Evolutionary conservation across 2,113 vertebrate species (phyloP).

Genomic region (Hippolais icterina): DNA sequence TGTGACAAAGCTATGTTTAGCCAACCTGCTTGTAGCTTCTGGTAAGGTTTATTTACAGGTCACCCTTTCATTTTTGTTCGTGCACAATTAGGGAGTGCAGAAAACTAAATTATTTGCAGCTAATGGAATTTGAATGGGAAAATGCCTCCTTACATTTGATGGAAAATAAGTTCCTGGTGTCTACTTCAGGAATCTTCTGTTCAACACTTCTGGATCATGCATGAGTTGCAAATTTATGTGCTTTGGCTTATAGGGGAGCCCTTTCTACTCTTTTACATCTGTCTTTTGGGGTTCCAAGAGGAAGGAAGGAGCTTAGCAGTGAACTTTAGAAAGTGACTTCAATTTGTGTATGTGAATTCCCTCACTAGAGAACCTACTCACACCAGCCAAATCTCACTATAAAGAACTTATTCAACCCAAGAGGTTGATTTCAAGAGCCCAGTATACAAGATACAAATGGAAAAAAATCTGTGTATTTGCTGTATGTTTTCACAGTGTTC

Average conservation of each 20-base stretch:
- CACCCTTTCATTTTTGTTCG: not conserved
- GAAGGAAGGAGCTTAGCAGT: not conserved
- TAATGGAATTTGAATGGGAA: not conserved
- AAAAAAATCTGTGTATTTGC: not conserved
- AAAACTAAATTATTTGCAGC: not conserved
- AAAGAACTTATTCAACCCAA: not conserved
- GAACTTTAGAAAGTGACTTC: not conserved
- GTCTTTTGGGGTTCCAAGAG: not conserved
- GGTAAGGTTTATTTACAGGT: not conserved
- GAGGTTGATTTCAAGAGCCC: conserved; percentile 17
- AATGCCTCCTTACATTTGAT: not conserved
- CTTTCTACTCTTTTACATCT: not conserved
- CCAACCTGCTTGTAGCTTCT: not conserved
- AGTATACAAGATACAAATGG: not conserved
- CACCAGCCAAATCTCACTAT: not conserved
- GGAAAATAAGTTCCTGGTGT: not conserved
- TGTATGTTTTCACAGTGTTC: not conserved
- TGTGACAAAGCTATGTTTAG: not conserved
- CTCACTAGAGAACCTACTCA: not conserved
- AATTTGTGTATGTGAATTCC: not conserved
- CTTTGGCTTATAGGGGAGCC: not conserved
- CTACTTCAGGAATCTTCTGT: not conserved
- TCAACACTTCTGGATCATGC: not conserved
- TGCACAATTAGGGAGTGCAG: not conserved
- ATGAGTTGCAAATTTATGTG: not conserved